Conservation (phyloP, 2,888 invertebrate species). For the Brachyptera putata region DNA sequence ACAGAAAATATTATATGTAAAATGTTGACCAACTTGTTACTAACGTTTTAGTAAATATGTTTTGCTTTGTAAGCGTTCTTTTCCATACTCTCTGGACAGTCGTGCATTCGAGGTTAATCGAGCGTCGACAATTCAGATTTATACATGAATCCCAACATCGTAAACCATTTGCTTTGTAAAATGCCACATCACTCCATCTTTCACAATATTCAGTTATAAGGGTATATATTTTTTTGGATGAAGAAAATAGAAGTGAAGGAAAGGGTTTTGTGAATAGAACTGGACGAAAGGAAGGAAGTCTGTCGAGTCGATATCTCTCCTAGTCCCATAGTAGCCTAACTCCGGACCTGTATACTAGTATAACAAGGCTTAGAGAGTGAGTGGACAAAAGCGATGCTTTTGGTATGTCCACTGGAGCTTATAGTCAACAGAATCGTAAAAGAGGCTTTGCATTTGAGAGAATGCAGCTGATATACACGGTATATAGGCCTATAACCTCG, state of each 20-base stretch:
- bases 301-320: slow-evolving; percentile 4
- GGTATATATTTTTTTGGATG: slow-evolving; percentile 7
- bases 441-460: slow-evolving; percentile 20
- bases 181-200: slow-evolving; percentile 15
- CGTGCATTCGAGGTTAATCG: slow-evolving; percentile 14
- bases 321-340: not conserved
- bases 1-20: too few species aligned
- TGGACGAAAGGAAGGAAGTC: slow-evolving; percentile 17
- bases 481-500: not conserved
- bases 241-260: too few species aligned
- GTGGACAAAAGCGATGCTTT: slow-evolving; percentile 12
- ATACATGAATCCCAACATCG: not conserved
- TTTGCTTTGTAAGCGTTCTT: too few species aligned
- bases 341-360: too few species aligned
- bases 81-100: too few species aligned
- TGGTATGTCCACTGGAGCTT: slow-evolving; percentile 9
- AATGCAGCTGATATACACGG: not conserved
- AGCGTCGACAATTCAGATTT: slow-evolving; percentile 16
- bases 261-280: slow-evolving; percentile 1
- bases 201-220: not conserved
- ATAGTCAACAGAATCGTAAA: slow-evolving; percentile 12
- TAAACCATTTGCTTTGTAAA: slow-evolving; percentile 6
- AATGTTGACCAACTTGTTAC: too few species aligned
- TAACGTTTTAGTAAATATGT: too few species aligned
- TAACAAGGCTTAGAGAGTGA: too few species aligned